Conservation (phyloP, 2,113 vertebrate genomes). For the Lutjanus erythropterus region DNA sequence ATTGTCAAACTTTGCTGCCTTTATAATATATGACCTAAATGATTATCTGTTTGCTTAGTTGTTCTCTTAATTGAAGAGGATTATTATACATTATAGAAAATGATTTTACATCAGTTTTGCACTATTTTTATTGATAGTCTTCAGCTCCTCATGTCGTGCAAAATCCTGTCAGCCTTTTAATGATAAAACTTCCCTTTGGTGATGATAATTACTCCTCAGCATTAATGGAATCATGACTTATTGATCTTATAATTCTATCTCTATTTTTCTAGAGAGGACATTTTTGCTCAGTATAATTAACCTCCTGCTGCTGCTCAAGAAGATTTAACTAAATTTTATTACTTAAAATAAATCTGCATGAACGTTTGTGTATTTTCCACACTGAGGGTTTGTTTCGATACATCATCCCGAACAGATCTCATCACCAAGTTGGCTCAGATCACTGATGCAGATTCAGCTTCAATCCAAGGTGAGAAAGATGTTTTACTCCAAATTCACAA, state of each 20-base stretch:
- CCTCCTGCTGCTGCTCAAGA: not conserved
- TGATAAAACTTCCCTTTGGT: not conserved
- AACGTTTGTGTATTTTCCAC: not conserved
- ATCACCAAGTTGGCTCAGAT: slow-evolving; percentile 10
- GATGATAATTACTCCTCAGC: not conserved
- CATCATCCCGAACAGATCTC: slow-evolving; percentile 52
- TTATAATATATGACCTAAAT: too few species aligned
- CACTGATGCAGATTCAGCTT: slow-evolving; percentile 27
- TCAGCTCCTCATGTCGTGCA: too few species aligned
- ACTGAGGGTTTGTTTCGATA: not conserved
- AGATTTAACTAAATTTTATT: not conserved
- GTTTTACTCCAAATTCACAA: not conserved
- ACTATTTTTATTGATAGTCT: too few species aligned
- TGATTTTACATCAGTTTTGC: not conserved
- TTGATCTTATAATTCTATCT: not conserved
- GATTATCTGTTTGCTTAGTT: too few species aligned
- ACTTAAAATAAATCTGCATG: not conserved
- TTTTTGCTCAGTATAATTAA: too few species aligned
- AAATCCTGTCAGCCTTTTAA: not conserved
- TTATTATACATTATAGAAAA: not conserved
- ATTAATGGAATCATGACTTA: not conserved
- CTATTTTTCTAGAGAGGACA: not conserved
- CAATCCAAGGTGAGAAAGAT: slow-evolving; percentile 44
- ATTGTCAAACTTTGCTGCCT: too few species aligned
- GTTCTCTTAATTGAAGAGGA: too few species aligned